phyloP scores from a whole-genome alignment of 2,888 invertebrate species.

The Tanytarsus gracilentus region DNA sequence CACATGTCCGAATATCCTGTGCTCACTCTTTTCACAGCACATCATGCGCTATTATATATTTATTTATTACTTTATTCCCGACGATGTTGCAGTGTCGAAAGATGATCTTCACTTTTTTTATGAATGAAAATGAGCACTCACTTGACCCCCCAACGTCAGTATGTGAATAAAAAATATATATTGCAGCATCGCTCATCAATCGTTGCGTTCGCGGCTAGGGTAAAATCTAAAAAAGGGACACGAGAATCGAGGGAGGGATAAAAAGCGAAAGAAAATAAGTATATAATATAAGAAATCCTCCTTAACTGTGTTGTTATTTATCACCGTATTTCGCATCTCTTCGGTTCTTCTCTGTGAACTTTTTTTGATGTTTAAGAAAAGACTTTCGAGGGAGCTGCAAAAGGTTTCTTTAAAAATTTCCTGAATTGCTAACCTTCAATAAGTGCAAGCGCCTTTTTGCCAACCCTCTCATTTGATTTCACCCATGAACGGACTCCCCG shows the following conservation, averaged over 20 bases:
- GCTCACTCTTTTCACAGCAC: background rate
- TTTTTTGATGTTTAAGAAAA: too few relatives aligned
- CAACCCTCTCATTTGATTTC: too few relatives aligned
- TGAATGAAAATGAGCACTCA: background rate
- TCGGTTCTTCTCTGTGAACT: too few relatives aligned
- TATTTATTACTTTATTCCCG: background rate
- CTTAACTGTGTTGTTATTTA: background rate
- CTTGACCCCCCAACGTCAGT: background rate
- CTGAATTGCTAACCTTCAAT: too few relatives aligned
- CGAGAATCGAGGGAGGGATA: background rate
- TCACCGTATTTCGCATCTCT: background rate
- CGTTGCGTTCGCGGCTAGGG: too few relatives aligned
- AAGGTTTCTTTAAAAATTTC: too few relatives aligned
- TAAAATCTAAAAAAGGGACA: too few relatives aligned
- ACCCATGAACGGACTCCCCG: too few relatives aligned
- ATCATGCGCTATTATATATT: background rate
- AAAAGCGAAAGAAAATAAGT: background rate
- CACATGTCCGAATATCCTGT: background rate
- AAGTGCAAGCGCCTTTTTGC: too few relatives aligned
- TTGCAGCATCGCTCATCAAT: too few relatives aligned
- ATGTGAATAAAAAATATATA: background rate
- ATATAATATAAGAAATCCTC: background rate
- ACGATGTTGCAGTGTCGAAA: slow-evolving; percentile 1
- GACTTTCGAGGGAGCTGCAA: too few relatives aligned
- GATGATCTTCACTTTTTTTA: background rate